Conservation (phyloP, 2,797 vertebrate genomes). For the Pseudotriccus pelzelni region DNA sequence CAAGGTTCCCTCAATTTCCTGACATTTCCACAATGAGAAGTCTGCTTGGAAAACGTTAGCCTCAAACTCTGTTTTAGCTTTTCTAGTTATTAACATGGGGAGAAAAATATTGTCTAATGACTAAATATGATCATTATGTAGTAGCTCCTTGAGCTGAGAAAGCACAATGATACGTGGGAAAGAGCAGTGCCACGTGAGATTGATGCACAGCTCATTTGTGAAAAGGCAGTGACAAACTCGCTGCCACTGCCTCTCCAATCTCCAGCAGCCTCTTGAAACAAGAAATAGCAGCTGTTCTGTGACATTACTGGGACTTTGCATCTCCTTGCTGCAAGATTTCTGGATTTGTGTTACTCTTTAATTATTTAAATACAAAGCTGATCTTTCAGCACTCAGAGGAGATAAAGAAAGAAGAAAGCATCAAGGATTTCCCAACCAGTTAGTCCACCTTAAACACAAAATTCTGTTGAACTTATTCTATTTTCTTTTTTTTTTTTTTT, state of each 20-base stretch:
- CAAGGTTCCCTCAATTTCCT: background rate
- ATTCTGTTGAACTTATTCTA: background rate
- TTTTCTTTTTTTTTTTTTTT: background rate
- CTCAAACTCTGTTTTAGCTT: constrained; percentile 21
- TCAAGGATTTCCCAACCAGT: background rate
- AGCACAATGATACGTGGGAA: background rate
- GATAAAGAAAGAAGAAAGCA: background rate
- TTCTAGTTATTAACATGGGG: background rate
- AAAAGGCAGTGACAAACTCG: background rate
- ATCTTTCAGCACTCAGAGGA: background rate
- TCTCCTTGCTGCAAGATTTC: background rate
- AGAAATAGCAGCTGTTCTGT: background rate
- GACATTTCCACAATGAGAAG: constrained; percentile 28
- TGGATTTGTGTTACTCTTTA: background rate
- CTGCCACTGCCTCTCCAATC: background rate
- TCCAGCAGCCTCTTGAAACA: background rate
- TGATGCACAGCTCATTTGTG: background rate
- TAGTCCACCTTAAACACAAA: background rate
- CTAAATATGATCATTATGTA: constrained; percentile 13
- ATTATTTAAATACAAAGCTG: background rate
- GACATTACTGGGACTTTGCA: background rate
- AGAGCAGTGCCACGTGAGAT: background rate
- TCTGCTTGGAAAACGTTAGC: constrained; percentile 40
- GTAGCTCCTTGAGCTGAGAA: background rate
- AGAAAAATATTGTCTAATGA: constrained; percentile 7